Conservation (phyloP, 2,888 invertebrate species). For the Opisthograptis luteolata region DNA sequence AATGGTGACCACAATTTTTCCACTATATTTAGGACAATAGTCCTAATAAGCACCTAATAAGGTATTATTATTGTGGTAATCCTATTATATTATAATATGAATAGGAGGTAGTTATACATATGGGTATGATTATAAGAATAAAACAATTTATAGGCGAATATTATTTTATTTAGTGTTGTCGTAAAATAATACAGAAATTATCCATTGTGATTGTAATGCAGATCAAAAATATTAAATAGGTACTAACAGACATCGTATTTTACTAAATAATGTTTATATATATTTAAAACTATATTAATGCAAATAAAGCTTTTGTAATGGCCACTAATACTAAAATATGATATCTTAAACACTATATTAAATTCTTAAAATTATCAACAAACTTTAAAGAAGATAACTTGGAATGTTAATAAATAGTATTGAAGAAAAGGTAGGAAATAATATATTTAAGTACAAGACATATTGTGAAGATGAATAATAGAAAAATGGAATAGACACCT, state of each 20-base stretch:
- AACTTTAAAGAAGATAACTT: slow-evolving; percentile 53
- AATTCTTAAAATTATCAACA: slow-evolving; percentile 61
- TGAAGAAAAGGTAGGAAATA: slow-evolving; percentile 37
- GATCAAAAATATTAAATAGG: slow-evolving; percentile 37
- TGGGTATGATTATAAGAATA: too few relatives aligned
- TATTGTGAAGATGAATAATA: slow-evolving; percentile 61
- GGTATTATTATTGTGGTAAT: too few relatives aligned
- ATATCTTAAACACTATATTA: slow-evolving; percentile 63
- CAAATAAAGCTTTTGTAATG: slow-evolving; percentile 50
- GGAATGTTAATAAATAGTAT: slow-evolving; percentile 59
- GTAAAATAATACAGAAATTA: slow-evolving; percentile 61
- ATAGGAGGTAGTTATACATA: too few relatives aligned
- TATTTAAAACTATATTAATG: slow-evolving; percentile 24
- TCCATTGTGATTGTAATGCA: slow-evolving; percentile 41
- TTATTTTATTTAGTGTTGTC: slow-evolving; percentile 75
- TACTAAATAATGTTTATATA: slow-evolving; percentile 17
- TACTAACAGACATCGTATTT: slow-evolving; percentile 17
- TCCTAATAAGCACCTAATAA: too few relatives aligned
- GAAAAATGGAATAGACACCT: slow-evolving; percentile 66
- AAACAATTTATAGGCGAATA: slow-evolving; percentile 71
- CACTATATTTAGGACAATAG: too few relatives aligned
- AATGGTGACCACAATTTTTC: too few relatives aligned
- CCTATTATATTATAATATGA: too few relatives aligned
- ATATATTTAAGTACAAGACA: slow-evolving; percentile 51
- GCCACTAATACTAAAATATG: slow-evolving; percentile 55